These are phyloP conservation scores for Coenonympha arcania DNA, from an alignment of 2,888 invertebrate genomes.

Conservation along the genomic window DNA sequence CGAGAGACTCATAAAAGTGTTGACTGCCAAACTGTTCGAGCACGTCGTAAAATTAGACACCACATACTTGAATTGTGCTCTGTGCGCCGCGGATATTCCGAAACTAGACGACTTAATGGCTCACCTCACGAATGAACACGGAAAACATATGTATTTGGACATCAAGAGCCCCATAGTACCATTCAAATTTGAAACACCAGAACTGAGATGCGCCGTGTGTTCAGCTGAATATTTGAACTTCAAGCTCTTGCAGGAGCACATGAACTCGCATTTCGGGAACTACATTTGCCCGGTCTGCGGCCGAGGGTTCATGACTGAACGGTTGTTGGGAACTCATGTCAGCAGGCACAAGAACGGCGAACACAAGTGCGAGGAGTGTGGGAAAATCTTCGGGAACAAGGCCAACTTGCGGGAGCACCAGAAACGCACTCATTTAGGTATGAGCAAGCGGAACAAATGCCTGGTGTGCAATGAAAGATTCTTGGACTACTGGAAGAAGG, in stretches of 20 bases:
- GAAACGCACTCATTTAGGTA: conserved; percentile 31
- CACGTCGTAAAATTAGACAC: conserved; percentile 48
- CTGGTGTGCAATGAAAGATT: conserved; percentile 41
- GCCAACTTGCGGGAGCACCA: conserved; percentile 32
- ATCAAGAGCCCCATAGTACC: conserved; percentile 47
- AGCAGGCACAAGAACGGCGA: conserved; percentile 42
- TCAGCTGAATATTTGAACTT: conserved; percentile 39
- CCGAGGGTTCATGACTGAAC: conserved; percentile 40
- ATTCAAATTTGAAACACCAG: conserved; percentile 48
- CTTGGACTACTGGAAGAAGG: conserved; percentile 45
- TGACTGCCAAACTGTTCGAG: conserved; percentile 35
- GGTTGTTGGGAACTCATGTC: conserved; percentile 36
- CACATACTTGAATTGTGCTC: conserved; percentile 41
- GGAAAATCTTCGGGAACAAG: conserved; percentile 38
- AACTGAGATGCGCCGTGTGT: conserved; percentile 46
- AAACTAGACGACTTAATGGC: conserved; percentile 37
- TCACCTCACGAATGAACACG: conserved; percentile 39
- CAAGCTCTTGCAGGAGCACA: conserved; percentile 50
- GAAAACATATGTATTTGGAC: conserved; percentile 36
- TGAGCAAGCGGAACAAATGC: conserved; percentile 41
- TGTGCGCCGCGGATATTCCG: conserved; percentile 37
- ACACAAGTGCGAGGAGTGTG: conserved; percentile 44
- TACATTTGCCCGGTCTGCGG: conserved; percentile 45
- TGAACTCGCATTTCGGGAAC: conserved; percentile 52
- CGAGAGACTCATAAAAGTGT: conserved; percentile 36